Evolutionary conservation across 2,797 vertebrate species (phyloP).

Genomic region (Neosalanx taihuensis): DNA sequence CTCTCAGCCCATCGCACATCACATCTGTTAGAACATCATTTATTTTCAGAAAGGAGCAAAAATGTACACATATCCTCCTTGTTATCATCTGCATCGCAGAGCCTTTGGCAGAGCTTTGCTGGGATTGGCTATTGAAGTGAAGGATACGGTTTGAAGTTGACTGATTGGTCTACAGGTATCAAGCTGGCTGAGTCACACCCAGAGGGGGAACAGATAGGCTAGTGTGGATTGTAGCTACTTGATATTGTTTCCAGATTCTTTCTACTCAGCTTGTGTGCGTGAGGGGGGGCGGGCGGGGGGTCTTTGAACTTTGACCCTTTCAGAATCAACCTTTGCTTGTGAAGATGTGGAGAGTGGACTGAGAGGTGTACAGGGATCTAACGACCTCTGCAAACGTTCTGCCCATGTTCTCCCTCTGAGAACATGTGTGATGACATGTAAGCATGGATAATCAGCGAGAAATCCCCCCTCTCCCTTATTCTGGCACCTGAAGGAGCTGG

Average conservation of each 20-base stretch:
- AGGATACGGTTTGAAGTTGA: conserved; percentile 47
- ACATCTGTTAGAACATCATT: conserved; percentile 30
- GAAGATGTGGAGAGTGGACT: conserved; percentile 49
- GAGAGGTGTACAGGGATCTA: conserved; percentile 43
- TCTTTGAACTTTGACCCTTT: conserved; percentile 42
- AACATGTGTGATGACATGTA: conserved; percentile 40
- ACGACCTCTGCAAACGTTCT: conserved; percentile 55
- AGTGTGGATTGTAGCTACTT: conserved; percentile 56
- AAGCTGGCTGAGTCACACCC: conserved; percentile 49
- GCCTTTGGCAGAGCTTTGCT: conserved; percentile 35
- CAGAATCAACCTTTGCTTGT: conserved; percentile 28
- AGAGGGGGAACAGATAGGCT: conserved; percentile 48
- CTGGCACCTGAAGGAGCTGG: neutral
- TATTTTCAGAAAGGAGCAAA: conserved; percentile 55
- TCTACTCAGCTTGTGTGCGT: conserved; percentile 22
- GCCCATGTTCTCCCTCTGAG: conserved; percentile 49
- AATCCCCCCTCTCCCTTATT: no score
- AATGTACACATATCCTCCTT: conserved; percentile 56
- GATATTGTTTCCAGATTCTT: conserved; percentile 74
- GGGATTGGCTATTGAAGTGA: conserved; percentile 48
- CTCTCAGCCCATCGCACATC: conserved; percentile 37
- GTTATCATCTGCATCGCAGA: conserved; percentile 55
- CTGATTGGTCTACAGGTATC: conserved; percentile 37
- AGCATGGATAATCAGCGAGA: conserved; percentile 34
- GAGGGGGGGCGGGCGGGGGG: conserved; percentile 4